Evolutionary conservation across 1,140 invertebrate genomes (phyloP), one percentile per base, ranked within the genome.

Genomic region (Steinernema khuongi): DNA sequence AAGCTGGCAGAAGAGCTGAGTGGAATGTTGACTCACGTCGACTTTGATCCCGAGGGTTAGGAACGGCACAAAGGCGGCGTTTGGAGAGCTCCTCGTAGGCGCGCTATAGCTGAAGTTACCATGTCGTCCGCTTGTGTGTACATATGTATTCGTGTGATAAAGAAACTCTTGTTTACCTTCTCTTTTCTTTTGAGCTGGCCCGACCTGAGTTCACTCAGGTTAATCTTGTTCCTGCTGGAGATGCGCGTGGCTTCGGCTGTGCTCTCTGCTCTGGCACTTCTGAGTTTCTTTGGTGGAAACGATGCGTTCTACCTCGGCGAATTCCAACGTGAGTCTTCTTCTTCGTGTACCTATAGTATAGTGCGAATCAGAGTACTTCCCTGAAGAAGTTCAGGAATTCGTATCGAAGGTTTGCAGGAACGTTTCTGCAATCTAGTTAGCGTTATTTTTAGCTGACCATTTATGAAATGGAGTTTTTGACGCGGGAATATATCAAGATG

Each of bases 11-110:
- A 70, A 14, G 76, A 82, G 70, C 22, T 84, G 14, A 79, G 74
- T 60, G 67, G 31, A 1, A 68, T 77, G 26, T 74, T 85, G 14
- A 84, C 78, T 29, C 84, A 84, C 50, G 81, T 79, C 28, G 84
- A 84, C 28, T 84, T 81, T 66, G 80, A 79, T 44, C 81, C 76
- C 19, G 83, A 84, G 72, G 76, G 75, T 19, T 79, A 77, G 50
- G 50, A 60, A 60, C 50, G 22, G 11, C 50, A 11, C 7, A 17
- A 11, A 41, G n/a, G 14, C 50, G 14, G 50, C 50, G 26, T n/a
- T 26, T 26, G 14, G 50, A 60, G 22, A 7, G 14, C 50, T 7
- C 26, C 11, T 60, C 14, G 14, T 4, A 60, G 14, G 7, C 7
- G 36, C 36, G 36, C 36, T 11, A 7, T 41, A n/a, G 7, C n/a